Evolutionary conservation across 2,113 vertebrate species (phyloP).

Genomic region (Odocoileus hemionus): DNA sequence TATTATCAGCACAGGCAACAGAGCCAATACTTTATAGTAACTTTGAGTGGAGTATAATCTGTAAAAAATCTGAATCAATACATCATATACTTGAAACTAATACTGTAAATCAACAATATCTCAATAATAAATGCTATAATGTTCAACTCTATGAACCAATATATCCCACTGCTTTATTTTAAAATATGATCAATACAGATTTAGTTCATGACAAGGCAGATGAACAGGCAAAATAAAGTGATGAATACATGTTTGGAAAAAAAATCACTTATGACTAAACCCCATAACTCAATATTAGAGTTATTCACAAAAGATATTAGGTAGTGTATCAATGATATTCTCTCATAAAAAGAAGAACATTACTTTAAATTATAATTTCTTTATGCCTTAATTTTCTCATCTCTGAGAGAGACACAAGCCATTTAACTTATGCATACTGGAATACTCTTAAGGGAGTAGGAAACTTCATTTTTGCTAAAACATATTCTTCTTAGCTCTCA

Average conservation of each 20-base stretch:
- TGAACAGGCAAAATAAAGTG: background rate
- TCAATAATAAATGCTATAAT: background rate
- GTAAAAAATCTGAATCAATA: background rate
- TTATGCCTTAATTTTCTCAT: background rate
- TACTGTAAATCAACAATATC: background rate
- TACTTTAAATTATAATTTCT: background rate
- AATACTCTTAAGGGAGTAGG: background rate
- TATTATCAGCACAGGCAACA: background rate
- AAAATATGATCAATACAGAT: background rate
- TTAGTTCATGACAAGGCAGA: background rate
- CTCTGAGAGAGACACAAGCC: background rate
- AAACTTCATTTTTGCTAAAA: slow-evolving; percentile 12
- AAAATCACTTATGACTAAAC: background rate
- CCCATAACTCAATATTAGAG: background rate
- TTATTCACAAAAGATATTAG: background rate
- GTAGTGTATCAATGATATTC: background rate
- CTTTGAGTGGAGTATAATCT: background rate
- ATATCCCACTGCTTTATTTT: background rate
- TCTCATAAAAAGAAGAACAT: background rate
- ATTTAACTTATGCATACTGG: background rate
- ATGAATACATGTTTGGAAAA: background rate
- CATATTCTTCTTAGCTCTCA: background rate
- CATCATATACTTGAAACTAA: background rate
- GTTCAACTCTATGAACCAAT: background rate
- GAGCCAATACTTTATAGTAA: background rate